A percentile compares a stretch with the other conserved stretches of the same genome.
Evolutionary conservation across 2,113 vertebrate genomes (phyloP).

Genomic region (Coryphaenoides rupestris): DNA sequence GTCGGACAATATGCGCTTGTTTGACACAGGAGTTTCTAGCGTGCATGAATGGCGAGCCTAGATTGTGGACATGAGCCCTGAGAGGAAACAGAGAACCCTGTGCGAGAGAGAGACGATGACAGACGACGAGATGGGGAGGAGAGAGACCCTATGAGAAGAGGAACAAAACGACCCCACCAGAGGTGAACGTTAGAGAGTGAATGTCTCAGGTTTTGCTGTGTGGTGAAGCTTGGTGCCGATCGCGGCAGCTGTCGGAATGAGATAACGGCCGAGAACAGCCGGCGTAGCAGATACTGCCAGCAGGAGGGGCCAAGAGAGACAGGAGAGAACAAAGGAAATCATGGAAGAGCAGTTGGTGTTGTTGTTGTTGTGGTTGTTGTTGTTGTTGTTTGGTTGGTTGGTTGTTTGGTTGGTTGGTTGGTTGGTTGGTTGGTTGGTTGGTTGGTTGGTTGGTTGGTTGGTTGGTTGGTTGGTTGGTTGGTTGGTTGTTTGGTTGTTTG

Average conservation of each 20-base stretch:
- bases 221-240: not conserved
- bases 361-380: not conserved
- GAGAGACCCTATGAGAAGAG: not conserved
- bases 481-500: too few species aligned
- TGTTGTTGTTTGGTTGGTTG: too few species aligned
- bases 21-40: constrained; percentile 13
- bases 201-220: too few species aligned
- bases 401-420: too few species aligned
- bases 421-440: too few species aligned
- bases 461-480: too few species aligned
- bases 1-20: constrained; percentile 24
- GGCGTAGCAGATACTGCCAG: not conserved
- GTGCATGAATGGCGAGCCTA: constrained; percentile 20
- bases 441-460: too few species aligned
- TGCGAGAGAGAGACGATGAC: not conserved
- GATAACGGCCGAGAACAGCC: constrained; percentile 9
- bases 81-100: not conserved
- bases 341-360: not conserved
- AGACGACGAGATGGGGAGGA: not conserved
- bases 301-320: not conserved
- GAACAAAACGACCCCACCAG: constrained; percentile 4
- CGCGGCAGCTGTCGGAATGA: not conserved
- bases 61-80: constrained; percentile 1
- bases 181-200: not conserved
- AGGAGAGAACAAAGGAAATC: too few species aligned